Percentiles rank a stretch among this genome's conserved stretches.
These are phyloP conservation scores for Harpalus rufipes DNA, from an alignment of 2,888 invertebrate species.

Conservation along the genomic window DNA sequence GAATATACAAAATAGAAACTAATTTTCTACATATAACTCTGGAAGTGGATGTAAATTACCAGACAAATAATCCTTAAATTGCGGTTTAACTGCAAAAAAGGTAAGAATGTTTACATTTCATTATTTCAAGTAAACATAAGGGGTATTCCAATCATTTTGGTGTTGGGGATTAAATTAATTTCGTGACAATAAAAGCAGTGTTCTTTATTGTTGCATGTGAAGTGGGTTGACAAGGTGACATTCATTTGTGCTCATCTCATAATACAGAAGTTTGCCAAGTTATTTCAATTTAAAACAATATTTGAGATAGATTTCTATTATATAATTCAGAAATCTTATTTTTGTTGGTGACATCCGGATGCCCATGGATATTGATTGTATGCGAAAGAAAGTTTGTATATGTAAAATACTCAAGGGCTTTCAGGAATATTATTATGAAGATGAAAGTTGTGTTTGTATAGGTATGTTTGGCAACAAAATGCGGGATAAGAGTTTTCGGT, in stretches of 20 bases:
- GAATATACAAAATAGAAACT: constrained; percentile 4
- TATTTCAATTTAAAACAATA: background rate
- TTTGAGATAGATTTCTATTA: background rate
- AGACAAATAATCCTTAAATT: constrained; percentile 59
- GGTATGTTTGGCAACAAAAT: no score
- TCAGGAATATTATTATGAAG: no score
- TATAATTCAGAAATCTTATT: no score
- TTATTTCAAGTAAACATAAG: background rate
- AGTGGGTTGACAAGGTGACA: background rate
- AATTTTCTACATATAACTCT: constrained; percentile 5
- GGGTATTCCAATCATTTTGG: constrained; percentile 14
- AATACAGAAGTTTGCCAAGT: constrained; percentile 30
- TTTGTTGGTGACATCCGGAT: no score
- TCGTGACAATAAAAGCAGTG: constrained; percentile 25
- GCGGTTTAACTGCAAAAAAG: constrained; percentile 59
- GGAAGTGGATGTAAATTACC: constrained; percentile 40
- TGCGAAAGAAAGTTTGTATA: no score
- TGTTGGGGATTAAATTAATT: constrained; percentile 2
- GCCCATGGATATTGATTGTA: no score
- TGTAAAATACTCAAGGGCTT: no score
- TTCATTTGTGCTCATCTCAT: constrained; percentile 21
- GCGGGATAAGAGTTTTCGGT: no score
- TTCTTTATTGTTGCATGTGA: background rate
- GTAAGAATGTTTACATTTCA: constrained; percentile 28
- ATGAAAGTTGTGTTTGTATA: no score